Evolutionary conservation across 2,888 invertebrate genomes (phyloP).

Genomic region (Linnaemya vulpina): DNA sequence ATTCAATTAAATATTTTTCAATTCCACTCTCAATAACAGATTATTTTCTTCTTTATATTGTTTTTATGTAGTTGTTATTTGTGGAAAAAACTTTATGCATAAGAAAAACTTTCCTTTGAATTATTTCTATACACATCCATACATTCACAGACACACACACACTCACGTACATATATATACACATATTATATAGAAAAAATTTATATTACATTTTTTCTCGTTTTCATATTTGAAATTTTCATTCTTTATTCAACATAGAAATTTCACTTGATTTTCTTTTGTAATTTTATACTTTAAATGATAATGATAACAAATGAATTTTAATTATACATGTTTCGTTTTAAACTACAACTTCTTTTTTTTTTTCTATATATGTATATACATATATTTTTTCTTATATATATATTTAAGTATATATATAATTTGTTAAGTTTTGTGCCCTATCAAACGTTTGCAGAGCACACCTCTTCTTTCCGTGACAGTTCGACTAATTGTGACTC

Average conservation of each 20-base stretch:
- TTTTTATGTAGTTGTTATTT: slow-evolving; percentile 47
- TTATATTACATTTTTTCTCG: slow-evolving; percentile 71
- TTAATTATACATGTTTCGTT: slow-evolving; percentile 62
- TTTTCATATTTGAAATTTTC: slow-evolving; percentile 71
- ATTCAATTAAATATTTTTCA: background rate
- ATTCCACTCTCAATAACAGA: slow-evolving; percentile 31
- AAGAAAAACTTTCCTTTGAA: slow-evolving; percentile 67
- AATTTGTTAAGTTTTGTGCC: slow-evolving; percentile 67
- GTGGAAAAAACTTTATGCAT: slow-evolving; percentile 59
- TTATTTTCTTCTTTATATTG: slow-evolving; percentile 27
- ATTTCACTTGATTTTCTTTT: slow-evolving; percentile 59
- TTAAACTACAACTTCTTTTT: slow-evolving; percentile 66
- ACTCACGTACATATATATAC: slow-evolving; percentile 52
- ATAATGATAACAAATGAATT: slow-evolving; percentile 55
- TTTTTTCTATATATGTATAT: slow-evolving; percentile 60
- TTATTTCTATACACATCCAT: slow-evolving; percentile 60
- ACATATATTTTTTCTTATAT: slow-evolving; percentile 55
- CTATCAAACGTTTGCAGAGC: slow-evolving; percentile 71
- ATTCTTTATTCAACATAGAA: slow-evolving; percentile 61
- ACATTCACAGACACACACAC: slow-evolving; percentile 40
- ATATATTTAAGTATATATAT: slow-evolving; percentile 51
- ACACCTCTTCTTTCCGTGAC: slow-evolving; percentile 71
- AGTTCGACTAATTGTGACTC: slow-evolving; percentile 69
- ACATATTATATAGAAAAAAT: slow-evolving; percentile 61
- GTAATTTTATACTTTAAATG: slow-evolving; percentile 48